phyloP scores from a whole-genome alignment of 2,888 invertebrate genomes.

The Phlogophora meticulosa region DNA sequence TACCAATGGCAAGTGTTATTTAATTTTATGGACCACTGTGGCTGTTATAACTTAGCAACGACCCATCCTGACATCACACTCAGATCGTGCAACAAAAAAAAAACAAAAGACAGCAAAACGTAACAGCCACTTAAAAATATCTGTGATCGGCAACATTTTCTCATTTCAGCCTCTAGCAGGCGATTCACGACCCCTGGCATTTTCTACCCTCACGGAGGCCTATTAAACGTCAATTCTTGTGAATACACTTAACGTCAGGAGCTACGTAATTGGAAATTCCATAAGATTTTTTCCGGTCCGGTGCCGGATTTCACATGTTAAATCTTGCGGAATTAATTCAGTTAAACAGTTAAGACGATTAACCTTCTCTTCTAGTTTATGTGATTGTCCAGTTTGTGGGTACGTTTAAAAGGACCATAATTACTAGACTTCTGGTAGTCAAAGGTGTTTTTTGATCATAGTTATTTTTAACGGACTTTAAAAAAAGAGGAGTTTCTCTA shows the following conservation, averaged over 20 bases:
- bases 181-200: conserved; percentile 31
- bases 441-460: neutral
- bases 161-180: conserved; percentile 4
- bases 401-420: neutral
- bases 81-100: too few species aligned
- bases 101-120: neutral
- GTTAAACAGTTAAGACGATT: neutral
- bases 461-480: too few species aligned
- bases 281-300: conserved; percentile 28
- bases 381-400: neutral
- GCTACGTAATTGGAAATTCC: conserved; percentile 60
- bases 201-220: conserved; percentile 23
- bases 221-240: conserved; percentile 57
- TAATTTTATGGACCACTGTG: too few species aligned
- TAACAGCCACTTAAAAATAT: conserved; percentile 26
- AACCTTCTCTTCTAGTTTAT: conserved; percentile 1
- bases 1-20: too few species aligned
- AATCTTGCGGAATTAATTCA: conserved; percentile 23
- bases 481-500: too few species aligned
- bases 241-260: conserved; percentile 51
- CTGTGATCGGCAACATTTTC: conserved; percentile 26
- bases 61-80: too few species aligned
- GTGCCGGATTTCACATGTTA: conserved; percentile 11
- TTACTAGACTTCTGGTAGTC: neutral
- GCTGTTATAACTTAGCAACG: too few species aligned